Conservation (phyloP, 2,113 vertebrate genomes). For the Aldabrachelys gigantea region DNA sequence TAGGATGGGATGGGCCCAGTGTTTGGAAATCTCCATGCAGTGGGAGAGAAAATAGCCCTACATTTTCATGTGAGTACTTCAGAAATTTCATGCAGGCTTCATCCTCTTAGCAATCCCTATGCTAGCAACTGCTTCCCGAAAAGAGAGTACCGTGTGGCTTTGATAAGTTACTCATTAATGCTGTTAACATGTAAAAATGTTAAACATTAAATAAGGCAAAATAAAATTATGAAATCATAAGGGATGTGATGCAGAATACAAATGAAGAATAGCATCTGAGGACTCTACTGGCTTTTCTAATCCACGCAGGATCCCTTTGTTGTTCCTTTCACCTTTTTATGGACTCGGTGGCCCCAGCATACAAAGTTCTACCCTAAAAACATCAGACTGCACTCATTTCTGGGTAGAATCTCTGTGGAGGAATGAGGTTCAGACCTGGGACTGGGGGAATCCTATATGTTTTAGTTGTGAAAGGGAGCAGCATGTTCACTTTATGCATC, state of each 20-base stretch:
- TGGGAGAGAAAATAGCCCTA: neutral
- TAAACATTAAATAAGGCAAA: constrained; percentile 46
- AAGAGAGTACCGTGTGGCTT: neutral
- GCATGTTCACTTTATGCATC: fast-evolving
- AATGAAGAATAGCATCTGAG: constrained; percentile 25
- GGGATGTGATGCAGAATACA: constrained; percentile 11
- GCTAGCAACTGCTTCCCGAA: neutral
- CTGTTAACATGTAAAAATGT: constrained; percentile 18
- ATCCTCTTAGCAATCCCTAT: neutral
- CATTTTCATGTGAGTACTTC: neutral
- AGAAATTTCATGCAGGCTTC: neutral
- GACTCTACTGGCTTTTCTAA: fast-evolving
- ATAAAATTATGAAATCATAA: constrained; percentile 21
- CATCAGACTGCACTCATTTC: neutral
- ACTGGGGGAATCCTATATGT: neutral
- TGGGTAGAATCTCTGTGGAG: neutral
- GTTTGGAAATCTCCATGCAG: neutral
- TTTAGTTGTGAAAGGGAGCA: neutral
- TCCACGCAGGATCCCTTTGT: fast-evolving
- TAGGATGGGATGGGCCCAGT: neutral
- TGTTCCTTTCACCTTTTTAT: neutral
- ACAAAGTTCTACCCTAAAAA: neutral
- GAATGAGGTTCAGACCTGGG: fast-evolving
- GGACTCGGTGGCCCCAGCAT: neutral
- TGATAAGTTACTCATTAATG: constrained; percentile 28